A percentile compares a stretch with the other conserved stretches of the same genome.
Evolutionary conservation across 1,140 invertebrate species (phyloP).

Genomic region (Leptonema lineaticorne): DNA sequence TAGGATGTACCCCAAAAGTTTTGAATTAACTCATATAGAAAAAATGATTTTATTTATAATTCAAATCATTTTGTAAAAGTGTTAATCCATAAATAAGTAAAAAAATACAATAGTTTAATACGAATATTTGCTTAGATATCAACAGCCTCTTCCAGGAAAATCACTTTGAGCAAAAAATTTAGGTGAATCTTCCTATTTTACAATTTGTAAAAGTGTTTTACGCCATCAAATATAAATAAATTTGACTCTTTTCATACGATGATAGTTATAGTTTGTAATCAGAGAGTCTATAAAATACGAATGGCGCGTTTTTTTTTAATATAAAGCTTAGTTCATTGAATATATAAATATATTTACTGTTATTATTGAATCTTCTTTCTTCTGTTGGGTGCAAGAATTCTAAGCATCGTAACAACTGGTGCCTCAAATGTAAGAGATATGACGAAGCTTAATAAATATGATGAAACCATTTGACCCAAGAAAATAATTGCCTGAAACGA

Average conservation of each 20-base stretch:
- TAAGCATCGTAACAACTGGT: conserved; percentile 81
- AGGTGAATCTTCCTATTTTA: not conserved
- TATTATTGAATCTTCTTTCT: conserved; percentile 48
- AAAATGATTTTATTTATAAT: too few relatives aligned
- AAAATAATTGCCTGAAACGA: conserved; percentile 73
- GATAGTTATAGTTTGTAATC: too few relatives aligned
- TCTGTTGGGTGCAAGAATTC: conserved; percentile 71
- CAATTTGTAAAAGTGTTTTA: not conserved
- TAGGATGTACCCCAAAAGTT: too few relatives aligned
- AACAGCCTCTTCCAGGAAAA: conserved; percentile 17
- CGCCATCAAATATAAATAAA: too few relatives aligned
- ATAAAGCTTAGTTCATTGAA: too few relatives aligned
- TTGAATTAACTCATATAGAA: too few relatives aligned
- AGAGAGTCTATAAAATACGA: too few relatives aligned
- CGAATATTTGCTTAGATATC: not conserved
- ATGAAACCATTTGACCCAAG: conserved; percentile 73
- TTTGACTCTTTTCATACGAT: too few relatives aligned
- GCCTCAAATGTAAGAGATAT: conserved; percentile 80
- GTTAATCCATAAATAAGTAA: too few relatives aligned
- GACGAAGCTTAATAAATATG: conserved; percentile 74
- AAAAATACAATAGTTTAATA: not conserved
- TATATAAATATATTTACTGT: too few relatives aligned
- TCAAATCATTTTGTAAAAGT: too few relatives aligned
- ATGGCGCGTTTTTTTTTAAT: too few relatives aligned
- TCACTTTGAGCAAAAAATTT: conserved; percentile 13